Evolutionary conservation across 2,113 vertebrate species (phyloP).

Genomic region (Fulmarus glacialis): DNA sequence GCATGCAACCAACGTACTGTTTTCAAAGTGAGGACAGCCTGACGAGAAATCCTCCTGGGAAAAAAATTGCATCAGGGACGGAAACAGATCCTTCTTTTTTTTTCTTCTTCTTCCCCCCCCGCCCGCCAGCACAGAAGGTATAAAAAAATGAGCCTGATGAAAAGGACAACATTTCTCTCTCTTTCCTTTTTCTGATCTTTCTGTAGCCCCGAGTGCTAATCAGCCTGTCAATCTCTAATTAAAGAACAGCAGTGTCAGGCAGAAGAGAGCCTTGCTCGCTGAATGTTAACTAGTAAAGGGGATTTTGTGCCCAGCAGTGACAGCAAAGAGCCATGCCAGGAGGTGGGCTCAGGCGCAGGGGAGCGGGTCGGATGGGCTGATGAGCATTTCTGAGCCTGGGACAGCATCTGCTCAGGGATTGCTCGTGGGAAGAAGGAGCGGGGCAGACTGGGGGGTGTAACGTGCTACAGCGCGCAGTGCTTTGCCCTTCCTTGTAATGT

Average conservation of each 20-base stretch:
- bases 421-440: background rate
- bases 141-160: slow-evolving; percentile 33
- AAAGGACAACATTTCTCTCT: background rate
- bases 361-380: fast-evolving
- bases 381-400: background rate
- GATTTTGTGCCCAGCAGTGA: background rate
- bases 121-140: slow-evolving; percentile 49
- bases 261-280: background rate
- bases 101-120: background rate
- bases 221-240: slow-evolving; percentile 70
- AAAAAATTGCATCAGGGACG: background rate
- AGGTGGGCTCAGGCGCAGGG: background rate
- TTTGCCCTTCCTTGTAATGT: fast-evolving
- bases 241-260: slow-evolving; percentile 38
- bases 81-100: background rate
- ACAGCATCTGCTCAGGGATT: background rate
- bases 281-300: background rate
- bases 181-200: slow-evolving; percentile 41
- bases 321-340: background rate
- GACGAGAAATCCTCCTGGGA: slow-evolving; percentile 37
- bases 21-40: slow-evolving; percentile 39
- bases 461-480: background rate
- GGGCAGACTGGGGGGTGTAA: too few relatives aligned
- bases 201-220: slow-evolving; percentile 53
- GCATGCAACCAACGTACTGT: background rate